Evolutionary conservation across 2,888 invertebrate species (phyloP), one percentile per base, ranked within the genome.

Genomic region (Crematogaster levior): DNA sequence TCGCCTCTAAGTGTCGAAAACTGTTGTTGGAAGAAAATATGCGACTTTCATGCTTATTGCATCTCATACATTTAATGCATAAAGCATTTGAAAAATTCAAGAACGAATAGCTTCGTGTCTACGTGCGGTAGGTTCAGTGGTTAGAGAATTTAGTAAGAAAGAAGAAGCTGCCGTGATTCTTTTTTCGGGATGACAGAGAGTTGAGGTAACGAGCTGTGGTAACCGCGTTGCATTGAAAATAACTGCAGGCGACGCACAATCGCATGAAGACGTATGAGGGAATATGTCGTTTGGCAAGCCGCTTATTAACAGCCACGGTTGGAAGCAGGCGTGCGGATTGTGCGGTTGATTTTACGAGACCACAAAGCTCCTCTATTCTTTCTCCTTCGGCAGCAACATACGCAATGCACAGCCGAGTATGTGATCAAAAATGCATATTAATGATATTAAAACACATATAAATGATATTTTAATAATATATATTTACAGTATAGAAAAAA

Each of bases 281-380:
- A 84, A 86, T 83, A 77, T 80, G 85, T 84, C 84, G 81, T 86
- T 84, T 63, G 79, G 68, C 63, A 82, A 79, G 68, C 82, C 83
- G 81, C 87, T 90, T 90, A 89, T 89, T 89, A 86, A 89, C 85
- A 84, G 87, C 82, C 83, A 74, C 72, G 79, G 83, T 75, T 88
- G 84, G 85, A 74, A 85, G 87, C 90, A 87, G 63, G 63, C 84
- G 88, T 86, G 89, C 88, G 84, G 83, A 86, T 77, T 63, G 87
- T 85, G 87, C 82, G 91, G 87, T 87, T 81, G 81, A 89, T 89
- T 92, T 93, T 92, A 92, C 89, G 92, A 92, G 91, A 93, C 93
- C 93, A 85, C 93, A 92, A 74, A 89, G 83, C 73, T 90, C 43
- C 27, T 82, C 87, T 83, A 75, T 88, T 88, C 79, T 86, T 70